Percentiles rank a stretch among this genome's conserved stretches.
Evolutionary conservation across 2,113 vertebrate genomes (phyloP).

Genomic region (Ailuropoda melanoleuca): DNA sequence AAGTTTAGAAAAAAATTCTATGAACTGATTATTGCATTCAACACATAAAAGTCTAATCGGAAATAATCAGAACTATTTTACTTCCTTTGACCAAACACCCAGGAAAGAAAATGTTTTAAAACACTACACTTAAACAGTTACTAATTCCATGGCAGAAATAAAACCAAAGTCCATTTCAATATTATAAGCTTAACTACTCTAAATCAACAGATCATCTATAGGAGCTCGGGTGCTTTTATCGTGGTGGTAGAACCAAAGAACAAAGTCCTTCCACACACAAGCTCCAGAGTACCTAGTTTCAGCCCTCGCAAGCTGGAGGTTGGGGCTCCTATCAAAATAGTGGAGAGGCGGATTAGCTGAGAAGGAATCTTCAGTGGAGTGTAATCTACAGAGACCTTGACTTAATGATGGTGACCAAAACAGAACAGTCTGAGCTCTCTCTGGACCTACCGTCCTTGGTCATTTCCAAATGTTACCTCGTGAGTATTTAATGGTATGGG

Average conservation of each 20-base stretch:
- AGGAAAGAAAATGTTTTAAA: conserved; percentile 45
- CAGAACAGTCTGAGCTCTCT: neutral
- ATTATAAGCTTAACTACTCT: neutral
- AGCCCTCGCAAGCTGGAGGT: neutral
- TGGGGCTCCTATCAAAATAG: neutral
- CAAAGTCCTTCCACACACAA: neutral
- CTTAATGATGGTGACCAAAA: neutral
- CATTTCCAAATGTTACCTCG: neutral
- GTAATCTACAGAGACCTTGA: neutral
- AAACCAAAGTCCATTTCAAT: conserved; percentile 7
- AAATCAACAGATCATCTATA: neutral
- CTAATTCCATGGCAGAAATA: conserved; percentile 38
- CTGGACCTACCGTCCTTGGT: neutral
- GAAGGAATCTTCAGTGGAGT: neutral
- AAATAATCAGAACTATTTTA: conserved; percentile 42
- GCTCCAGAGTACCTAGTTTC: neutral
- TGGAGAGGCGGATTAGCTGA: neutral
- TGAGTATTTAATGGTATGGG: conserved; percentile 21
- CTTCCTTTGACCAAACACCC: conserved; percentile 31
- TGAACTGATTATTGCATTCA: conserved; percentile 8
- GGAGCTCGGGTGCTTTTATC: neutral
- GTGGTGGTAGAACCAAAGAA: conserved; percentile 7
- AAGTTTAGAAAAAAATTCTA: neutral
- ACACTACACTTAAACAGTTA: neutral
- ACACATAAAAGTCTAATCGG: conserved; percentile 9